Evolutionary conservation across 2,797 vertebrate genomes (phyloP), one percentile per base, ranked within the genome.

Genomic region (Poecilia picta): DNA sequence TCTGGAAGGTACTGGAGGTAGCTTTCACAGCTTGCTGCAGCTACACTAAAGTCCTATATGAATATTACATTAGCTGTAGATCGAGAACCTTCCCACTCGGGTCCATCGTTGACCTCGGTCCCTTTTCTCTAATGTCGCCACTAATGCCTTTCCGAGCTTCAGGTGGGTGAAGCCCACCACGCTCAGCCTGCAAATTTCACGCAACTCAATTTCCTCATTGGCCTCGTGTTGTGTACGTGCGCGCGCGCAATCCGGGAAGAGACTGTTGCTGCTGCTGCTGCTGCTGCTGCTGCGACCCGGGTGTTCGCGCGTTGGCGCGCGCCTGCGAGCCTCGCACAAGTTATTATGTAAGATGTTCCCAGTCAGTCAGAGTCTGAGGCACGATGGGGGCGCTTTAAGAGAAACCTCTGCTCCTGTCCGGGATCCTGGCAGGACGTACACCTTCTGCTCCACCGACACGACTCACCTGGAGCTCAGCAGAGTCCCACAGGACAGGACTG

Each of bases 301-400:
- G 73, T 25, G 75, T 28, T 57, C 45, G 3, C 45, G 74, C 45
- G 57, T 31, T 18, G 15, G 51, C 15, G 28, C 73, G 83, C 77
- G 86, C 74, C 70, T 49, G 86, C 66, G 70, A 79, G 83, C 75
- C 83, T 39, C 76, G 64, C 66, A 86, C 85, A 88, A 85, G 77
- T 86, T 80, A 87, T 95, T 93, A 94, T 88, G 91, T 94, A 95
- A 95, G 89, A 81, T 82, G 90, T 85, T 89, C 87, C 85, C 89
- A 87, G 71, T 68, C 64, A 33, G 64, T 91, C 90, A 39, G 88
- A 82, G 89, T 78, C 53, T 62, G 88, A 89, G 88, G 81, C 78
- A 80, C 45, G 53, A 85, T 88, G 93, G 89, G 87, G 93, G 89
- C 84, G 91, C 93, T 90, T 91, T 87, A 88, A 91, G 89, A 90